A percentile compares a stretch with the other conserved stretches of the same genome.
Evolutionary conservation across 2,888 invertebrate species (phyloP).

Genomic region (Rhimphoctona megacephalus): DNA sequence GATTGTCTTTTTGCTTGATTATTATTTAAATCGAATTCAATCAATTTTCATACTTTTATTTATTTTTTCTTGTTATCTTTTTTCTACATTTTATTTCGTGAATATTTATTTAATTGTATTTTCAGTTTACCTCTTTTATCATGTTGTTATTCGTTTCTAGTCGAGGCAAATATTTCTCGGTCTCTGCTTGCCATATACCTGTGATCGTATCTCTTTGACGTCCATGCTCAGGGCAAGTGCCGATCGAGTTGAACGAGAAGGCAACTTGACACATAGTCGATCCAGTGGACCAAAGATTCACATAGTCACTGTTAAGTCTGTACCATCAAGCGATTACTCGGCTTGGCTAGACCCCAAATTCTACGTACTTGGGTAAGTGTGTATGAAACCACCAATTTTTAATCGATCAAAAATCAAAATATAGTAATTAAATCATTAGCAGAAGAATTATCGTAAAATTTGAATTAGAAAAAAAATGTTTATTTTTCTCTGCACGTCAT

Average conservation of each 20-base stretch:
- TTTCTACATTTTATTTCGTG: background rate
- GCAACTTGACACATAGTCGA: slow-evolving; percentile 85
- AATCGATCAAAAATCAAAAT: background rate
- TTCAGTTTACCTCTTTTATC: background rate
- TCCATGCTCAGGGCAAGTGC: slow-evolving; percentile 83
- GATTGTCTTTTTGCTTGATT: background rate
- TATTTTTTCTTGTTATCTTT: background rate
- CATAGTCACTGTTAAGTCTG: slow-evolving; percentile 89
- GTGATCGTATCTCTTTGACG: slow-evolving; percentile 84
- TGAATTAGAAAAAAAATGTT: background rate
- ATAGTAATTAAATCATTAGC: background rate
- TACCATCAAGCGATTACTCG: slow-evolving; percentile 88
- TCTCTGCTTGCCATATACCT: slow-evolving; percentile 91
- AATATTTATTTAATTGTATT: background rate
- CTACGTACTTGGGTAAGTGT: slow-evolving; percentile 89
- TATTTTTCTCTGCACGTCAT: background rate
- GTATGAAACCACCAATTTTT: background rate
- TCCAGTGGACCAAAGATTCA: slow-evolving; percentile 86
- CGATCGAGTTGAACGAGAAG: slow-evolving; percentile 82
- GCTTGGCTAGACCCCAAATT: slow-evolving; percentile 90
- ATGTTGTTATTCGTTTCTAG: slow-evolving; percentile 84
- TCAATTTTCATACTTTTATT: background rate
- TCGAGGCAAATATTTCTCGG: slow-evolving; percentile 90
- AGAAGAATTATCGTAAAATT: background rate
- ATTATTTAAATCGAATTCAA: background rate